Evolutionary conservation across 1,140 invertebrate species (phyloP), one percentile per base, ranked within the genome.

Genomic region (Hormaphis cornu): DNA sequence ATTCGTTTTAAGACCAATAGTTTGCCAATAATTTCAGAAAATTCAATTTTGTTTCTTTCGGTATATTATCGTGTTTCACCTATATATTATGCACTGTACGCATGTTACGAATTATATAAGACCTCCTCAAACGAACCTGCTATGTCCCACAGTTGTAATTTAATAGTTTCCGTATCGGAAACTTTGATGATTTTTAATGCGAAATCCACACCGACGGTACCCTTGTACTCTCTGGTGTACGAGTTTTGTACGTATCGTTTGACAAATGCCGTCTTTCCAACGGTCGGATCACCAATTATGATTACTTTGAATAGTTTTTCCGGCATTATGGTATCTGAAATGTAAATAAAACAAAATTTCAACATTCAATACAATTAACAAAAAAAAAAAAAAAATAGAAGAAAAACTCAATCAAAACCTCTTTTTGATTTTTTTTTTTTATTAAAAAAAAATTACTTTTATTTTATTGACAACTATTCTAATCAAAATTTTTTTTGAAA

Each of bases 131-230:
- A 58, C 54, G 24, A 58, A 81, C 80, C 80, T 75, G 83, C 83
- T 74, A 85, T 84, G 73, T 85, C 83, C 83, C 83, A 85, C 4
- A 85, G 74, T 73, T 85, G 83, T 22, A 85, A 75, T 74, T 83
- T 84, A 14, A 84, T 78, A 4, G 79, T 82, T 72, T 82, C 80
- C 18, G 77, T 79, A 40, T 83, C 81, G 44, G 80, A 80, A 80
- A 81, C 82, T 72, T 82, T 80, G 6, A 84, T 77, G 48, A 84
- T 81, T 77, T 85, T 85, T 63, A 85, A 75, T 10, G 83, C 83
- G 79, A 85, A 85, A 74, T 85, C 83, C 63, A 85, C 83, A 28
- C 81, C 81, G 8, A 82, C 80, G 5, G 81, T 82, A 12, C 80
- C 81, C 76, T 82, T 82, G 74, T 82, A 82, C 72, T 81, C 80